Evolutionary conservation across 2,797 vertebrate species (phyloP).

Genomic region (Phataginus tricuspis): DNA sequence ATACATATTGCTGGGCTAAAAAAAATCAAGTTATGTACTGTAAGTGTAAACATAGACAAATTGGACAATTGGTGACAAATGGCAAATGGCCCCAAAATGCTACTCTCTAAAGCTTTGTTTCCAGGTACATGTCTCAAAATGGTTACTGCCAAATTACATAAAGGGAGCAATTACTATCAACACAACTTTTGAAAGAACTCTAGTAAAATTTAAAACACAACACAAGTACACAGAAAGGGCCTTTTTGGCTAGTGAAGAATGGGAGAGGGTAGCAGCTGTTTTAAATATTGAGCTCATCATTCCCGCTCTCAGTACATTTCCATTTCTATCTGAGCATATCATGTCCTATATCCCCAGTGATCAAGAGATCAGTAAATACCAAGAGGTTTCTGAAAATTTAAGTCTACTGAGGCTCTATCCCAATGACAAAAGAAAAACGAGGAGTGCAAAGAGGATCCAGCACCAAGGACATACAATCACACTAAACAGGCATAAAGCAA

Average conservation of each 20-base stretch:
- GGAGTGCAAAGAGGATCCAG: background rate
- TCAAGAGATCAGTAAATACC: background rate
- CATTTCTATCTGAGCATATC: constrained; percentile 17
- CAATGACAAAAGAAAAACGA: background rate
- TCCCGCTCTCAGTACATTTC: background rate
- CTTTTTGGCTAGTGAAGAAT: background rate
- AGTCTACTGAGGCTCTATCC: background rate
- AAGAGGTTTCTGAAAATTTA: background rate
- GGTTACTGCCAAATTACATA: constrained; percentile 31
- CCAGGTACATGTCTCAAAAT: background rate
- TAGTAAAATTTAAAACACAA: constrained; percentile 22
- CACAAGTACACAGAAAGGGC: background rate
- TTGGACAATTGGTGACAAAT: background rate
- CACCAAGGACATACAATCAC: background rate
- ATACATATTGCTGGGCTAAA: background rate
- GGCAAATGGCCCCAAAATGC: background rate
- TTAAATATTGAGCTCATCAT: background rate
- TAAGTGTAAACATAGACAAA: background rate
- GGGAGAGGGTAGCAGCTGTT: background rate
- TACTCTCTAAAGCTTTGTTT: background rate
- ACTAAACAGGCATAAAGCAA: background rate
- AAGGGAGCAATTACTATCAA: background rate
- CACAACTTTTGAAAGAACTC: background rate
- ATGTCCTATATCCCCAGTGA: background rate
- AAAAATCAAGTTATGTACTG: background rate